Percentiles rank a stretch among this genome's conserved stretches.
phyloP scores from a whole-genome alignment of 1,140 invertebrate genomes.

The Cherax destructor region DNA sequence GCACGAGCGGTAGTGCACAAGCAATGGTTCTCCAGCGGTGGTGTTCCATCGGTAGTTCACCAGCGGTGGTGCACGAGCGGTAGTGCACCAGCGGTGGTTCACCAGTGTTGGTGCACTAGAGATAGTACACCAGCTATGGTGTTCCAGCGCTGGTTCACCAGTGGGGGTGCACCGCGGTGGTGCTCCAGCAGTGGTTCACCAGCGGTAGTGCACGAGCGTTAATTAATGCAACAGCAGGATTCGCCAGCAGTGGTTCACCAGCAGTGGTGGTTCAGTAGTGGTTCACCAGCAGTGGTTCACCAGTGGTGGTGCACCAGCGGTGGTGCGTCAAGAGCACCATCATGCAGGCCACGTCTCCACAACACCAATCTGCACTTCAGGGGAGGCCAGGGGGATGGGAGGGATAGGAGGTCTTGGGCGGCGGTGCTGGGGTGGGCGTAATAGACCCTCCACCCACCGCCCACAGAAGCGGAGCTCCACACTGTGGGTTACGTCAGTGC shows the following conservation, averaged over 20 bases:
- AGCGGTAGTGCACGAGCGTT: background rate
- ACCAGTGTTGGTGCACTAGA: too few species aligned
- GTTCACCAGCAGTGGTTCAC: background rate
- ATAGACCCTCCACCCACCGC: background rate
- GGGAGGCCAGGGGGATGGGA: background rate
- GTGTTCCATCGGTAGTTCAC: background rate
- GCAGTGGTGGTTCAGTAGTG: background rate
- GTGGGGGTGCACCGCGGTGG: background rate
- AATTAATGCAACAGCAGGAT: background rate
- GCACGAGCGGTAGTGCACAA: background rate
- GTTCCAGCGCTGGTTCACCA: too few species aligned
- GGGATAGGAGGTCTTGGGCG: background rate
- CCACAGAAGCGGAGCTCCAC: background rate
- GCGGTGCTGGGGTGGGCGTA: background rate
- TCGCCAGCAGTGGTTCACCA: too few species aligned
- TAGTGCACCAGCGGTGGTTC: too few species aligned
- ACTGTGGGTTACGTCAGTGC: background rate
- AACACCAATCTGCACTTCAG: conserved; percentile 10
- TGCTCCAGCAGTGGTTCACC: background rate
- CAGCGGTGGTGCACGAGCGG: too few species aligned
- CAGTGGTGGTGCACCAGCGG: background rate
- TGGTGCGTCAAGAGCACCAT: background rate
- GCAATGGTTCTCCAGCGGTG: background rate
- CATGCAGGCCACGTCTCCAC: background rate
- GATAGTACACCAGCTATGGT: too few species aligned